Evolutionary conservation across 2,113 vertebrate species (phyloP).

Genomic region (Phycodurus eques): DNA sequence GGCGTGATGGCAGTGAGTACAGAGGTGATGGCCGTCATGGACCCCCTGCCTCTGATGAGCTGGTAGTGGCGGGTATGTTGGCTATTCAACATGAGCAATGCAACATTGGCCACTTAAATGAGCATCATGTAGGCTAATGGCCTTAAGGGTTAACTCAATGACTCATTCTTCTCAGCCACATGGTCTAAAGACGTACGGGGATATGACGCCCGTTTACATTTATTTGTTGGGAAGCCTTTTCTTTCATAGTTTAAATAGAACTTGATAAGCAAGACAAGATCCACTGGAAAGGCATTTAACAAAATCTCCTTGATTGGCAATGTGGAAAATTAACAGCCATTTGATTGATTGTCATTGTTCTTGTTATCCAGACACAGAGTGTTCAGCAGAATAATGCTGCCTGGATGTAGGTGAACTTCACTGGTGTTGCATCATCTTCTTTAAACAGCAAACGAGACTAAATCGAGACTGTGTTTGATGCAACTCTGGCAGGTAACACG

Average conservation of each 20-base stretch:
- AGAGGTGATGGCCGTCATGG: conserved; percentile 29
- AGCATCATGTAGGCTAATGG: conserved; percentile 56
- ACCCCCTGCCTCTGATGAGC: conserved; percentile 47
- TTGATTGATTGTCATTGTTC: conserved; percentile 14
- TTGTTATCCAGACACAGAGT: too few relatives aligned
- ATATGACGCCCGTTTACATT: conserved; percentile 13
- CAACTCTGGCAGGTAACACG: conserved; percentile 11
- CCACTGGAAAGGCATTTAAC: too few relatives aligned
- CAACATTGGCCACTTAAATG: conserved; percentile 45
- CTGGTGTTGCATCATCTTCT: too few relatives aligned
- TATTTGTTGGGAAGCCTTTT: conserved; percentile 11
- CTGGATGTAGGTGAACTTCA: too few relatives aligned
- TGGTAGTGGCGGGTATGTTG: conserved; percentile 16
- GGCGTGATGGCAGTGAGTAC: conserved; percentile 16
- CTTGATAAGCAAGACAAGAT: too few relatives aligned
- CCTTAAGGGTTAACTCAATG: conserved; percentile 44
- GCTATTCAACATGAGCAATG: conserved; percentile 37
- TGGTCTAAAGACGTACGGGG: conserved; percentile 23
- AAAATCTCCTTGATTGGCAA: too few relatives aligned
- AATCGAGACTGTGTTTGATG: conserved; percentile 13
- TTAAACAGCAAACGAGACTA: too few relatives aligned
- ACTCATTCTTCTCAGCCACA: conserved; percentile 44
- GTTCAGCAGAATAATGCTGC: too few relatives aligned
- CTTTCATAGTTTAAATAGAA: not conserved
- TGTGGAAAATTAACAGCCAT: not conserved